A percentile compares a stretch with the other conserved stretches of the same genome.
These are phyloP conservation scores for Brachyptera putata DNA, from an alignment of 2,888 invertebrate species.

Conservation along the genomic window DNA sequence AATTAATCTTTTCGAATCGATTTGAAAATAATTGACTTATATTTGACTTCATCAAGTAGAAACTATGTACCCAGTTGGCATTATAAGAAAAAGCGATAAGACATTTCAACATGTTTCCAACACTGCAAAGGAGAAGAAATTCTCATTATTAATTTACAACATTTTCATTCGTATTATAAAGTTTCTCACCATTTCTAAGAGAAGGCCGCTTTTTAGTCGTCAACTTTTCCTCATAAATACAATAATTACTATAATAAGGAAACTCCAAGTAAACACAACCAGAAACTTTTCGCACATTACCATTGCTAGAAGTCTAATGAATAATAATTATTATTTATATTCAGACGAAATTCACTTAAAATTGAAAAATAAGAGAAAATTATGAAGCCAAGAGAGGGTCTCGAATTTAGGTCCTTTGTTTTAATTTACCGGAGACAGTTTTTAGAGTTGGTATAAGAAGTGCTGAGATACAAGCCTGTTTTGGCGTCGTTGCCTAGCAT, in stretches of 20 bases:
- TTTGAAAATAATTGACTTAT: too few relatives aligned
- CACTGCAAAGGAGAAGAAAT: too few relatives aligned
- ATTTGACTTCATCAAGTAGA: too few relatives aligned
- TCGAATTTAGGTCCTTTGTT: constrained; percentile 5
- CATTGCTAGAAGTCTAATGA: constrained; percentile 12
- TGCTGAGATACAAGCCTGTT: too few relatives aligned
- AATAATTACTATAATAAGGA: constrained; percentile 25
- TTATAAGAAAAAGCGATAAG: too few relatives aligned
- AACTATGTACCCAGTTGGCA: too few relatives aligned
- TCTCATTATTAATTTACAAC: constrained; percentile 27
- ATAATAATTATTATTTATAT: constrained; percentile 26
- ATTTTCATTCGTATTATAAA: constrained; percentile 26
- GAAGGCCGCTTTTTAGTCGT: neutral
- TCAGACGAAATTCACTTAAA: constrained; percentile 3
- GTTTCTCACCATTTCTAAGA: constrained; percentile 3
- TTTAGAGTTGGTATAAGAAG: neutral
- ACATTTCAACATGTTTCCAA: too few relatives aligned
- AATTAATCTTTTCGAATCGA: too few relatives aligned
- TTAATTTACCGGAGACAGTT: constrained; percentile 9
- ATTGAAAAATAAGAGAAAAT: constrained; percentile 15
- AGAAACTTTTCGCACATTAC: constrained; percentile 20
- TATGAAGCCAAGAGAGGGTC: constrained; percentile 16
- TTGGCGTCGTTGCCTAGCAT: too few relatives aligned
- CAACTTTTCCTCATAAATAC: constrained; percentile 23
- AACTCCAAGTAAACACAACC: constrained; percentile 13